phyloP scores from a whole-genome alignment of 2,888 invertebrate species.

The Sussaba pulchella region DNA sequence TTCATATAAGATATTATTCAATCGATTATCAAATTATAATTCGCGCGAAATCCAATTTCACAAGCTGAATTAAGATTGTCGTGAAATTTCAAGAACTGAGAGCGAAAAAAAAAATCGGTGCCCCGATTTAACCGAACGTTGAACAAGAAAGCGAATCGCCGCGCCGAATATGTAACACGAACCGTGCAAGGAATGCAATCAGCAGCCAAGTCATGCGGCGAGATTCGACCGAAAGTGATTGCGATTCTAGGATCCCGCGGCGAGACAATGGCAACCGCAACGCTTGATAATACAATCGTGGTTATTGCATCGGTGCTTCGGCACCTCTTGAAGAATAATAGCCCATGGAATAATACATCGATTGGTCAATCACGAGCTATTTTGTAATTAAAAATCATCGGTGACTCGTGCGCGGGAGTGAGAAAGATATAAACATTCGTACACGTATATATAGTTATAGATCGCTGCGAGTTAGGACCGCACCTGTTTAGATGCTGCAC shows the following conservation, averaged over 20 bases:
- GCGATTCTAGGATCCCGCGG: neutral
- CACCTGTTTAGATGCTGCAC: slow-evolving; percentile 39
- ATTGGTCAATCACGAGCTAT: slow-evolving; percentile 47
- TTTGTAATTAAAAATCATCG: slow-evolving; percentile 33
- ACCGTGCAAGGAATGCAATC: slow-evolving; percentile 4
- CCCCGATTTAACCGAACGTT: too few species aligned
- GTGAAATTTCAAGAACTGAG: neutral
- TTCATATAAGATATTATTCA: too few species aligned
- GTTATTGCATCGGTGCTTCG: slow-evolving; percentile 8
- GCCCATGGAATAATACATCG: slow-evolving; percentile 16
- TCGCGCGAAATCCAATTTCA: too few species aligned
- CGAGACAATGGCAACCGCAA: slow-evolving; percentile 3
- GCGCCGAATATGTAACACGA: neutral
- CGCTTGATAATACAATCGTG: neutral
- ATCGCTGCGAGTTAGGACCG: slow-evolving; percentile 36
- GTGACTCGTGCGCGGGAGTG: slow-evolving; percentile 25
- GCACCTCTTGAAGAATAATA: slow-evolving; percentile 19
- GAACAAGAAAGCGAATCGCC: neutral
- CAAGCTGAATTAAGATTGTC: too few species aligned
- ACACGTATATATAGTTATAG: too few species aligned
- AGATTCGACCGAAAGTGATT: neutral
- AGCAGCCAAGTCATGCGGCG: neutral
- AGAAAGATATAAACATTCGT: too few species aligned
- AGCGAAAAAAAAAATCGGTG: neutral
- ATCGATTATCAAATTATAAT: too few species aligned